These are phyloP conservation scores for Pseudolycoriella hygida DNA, from an alignment of 2,888 invertebrate species.

Conservation along the genomic window DNA sequence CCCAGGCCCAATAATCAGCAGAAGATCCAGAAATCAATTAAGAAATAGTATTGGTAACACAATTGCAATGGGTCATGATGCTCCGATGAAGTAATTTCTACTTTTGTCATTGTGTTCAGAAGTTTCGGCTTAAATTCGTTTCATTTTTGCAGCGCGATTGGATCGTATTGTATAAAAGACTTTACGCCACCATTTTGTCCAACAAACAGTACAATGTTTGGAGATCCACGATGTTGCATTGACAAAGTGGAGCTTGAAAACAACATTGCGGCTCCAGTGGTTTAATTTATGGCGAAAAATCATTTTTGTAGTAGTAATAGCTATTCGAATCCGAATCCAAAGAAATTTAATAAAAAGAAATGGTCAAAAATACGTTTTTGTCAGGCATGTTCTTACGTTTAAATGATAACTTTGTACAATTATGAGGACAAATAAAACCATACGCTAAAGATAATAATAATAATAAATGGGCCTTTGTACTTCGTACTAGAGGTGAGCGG, in stretches of 20 bases:
- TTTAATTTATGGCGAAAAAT: too few relatives aligned
- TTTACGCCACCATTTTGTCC: slow-evolving; percentile 55
- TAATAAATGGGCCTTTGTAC: too few relatives aligned
- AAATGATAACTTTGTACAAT: too few relatives aligned
- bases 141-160: slow-evolving; percentile 37
- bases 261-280: too few relatives aligned
- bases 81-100: slow-evolving; percentile 41
- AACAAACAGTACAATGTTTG: slow-evolving; percentile 28
- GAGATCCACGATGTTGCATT: slow-evolving; percentile 49
- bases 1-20: slow-evolving; percentile 33
- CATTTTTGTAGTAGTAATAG: too few relatives aligned
- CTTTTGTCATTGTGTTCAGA: neutral
- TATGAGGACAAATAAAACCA: too few relatives aligned
- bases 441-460: too few relatives aligned
- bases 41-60: slow-evolving; percentile 31
- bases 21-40: slow-evolving; percentile 4
- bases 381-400: too few relatives aligned
- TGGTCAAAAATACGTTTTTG: too few relatives aligned
- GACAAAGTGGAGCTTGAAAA: neutral
- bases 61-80: slow-evolving; percentile 51
- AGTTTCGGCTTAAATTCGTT: slow-evolving; percentile 4
- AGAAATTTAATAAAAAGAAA: too few relatives aligned
- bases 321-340: too few relatives aligned
- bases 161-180: slow-evolving; percentile 51
- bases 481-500: too few relatives aligned